Evolutionary conservation across 2,113 vertebrate species (phyloP), one percentile per base, ranked within the genome.

Genomic region (Istiophorus platypterus): DNA sequence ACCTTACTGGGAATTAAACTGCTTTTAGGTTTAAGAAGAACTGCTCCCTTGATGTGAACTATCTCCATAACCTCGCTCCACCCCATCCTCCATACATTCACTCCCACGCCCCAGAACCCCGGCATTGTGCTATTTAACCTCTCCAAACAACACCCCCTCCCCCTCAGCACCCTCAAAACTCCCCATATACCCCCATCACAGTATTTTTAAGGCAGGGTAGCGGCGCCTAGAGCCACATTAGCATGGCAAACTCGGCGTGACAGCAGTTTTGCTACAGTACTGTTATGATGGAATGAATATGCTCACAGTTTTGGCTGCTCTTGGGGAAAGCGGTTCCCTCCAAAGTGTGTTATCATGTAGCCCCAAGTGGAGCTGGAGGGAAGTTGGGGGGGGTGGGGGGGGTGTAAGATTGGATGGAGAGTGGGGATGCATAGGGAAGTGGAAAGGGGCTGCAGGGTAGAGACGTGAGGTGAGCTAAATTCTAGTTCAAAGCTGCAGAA

Each of bases 311-410:
- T 72, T 85, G 89, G 87, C 71, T 70, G 84, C 91, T 89, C 80
- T 71, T 68, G 87, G 90, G 88, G 84, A 81, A 77, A 86, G 85
- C 77, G 49, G 82, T 61, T 87, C 78, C 64, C 90, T 91, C 91
- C 84, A 91, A 92, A 92, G 89, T 94, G 91, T 93, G 91, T 87
- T 91, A 90, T 87, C 86, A 79, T 80, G 88, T 89, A 70, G 84
- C 92, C 91, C 79, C 29, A 29, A 89, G 92, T 91, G 86, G 85
- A 78, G 80, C 91, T 89, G 52, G 17, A 82, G 89, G 90, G 82
- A 51, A 66, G 82, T 58, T n/a, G 64, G 70, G 49, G 64, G 45
- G 58, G 65, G 64, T 69, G 20, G 24, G 64, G 70, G 49, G 64
- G 45, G 58, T 69, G 64, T 69, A n/a, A 73, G 82, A 87, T 77